Evolutionary conservation across 2,113 vertebrate genomes (phyloP).

Genomic region (Callithrix jacchus): DNA sequence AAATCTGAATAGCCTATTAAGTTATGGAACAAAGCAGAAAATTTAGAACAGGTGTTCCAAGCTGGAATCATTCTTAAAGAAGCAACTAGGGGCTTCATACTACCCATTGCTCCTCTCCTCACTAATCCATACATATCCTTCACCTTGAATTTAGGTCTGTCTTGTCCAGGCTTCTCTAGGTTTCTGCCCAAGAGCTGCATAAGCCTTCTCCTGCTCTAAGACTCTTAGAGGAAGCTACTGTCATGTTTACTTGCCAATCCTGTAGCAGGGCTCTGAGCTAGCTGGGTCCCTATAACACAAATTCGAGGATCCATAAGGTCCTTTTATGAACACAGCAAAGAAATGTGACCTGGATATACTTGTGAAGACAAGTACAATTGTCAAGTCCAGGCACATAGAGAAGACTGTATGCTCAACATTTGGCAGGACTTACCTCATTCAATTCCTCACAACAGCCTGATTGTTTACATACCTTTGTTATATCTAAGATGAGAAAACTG

Average conservation of each 20-base stretch:
- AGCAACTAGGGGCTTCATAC: not conserved
- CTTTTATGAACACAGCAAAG: not conserved
- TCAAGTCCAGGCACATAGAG: not conserved
- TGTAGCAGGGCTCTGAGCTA: not conserved
- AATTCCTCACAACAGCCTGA: not conserved
- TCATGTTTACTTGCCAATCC: not conserved
- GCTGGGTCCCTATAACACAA: not conserved
- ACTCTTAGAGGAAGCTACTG: conserved; percentile 28
- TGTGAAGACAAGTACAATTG: not conserved
- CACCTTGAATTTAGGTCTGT: not conserved
- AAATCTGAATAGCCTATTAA: conserved; percentile 4
- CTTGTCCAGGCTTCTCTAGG: not conserved
- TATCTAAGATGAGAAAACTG: not conserved
- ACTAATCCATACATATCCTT: not conserved
- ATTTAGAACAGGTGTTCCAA: not conserved
- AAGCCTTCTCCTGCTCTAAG: conserved; percentile 15
- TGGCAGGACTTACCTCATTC: not conserved
- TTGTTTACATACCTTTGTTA: not conserved
- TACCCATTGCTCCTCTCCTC: not conserved
- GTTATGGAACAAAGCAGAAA: not conserved
- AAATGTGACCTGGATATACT: not conserved
- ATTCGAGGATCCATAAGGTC: not conserved
- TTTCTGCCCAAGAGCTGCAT: not conserved
- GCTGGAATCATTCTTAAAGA: not conserved
- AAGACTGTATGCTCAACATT: not conserved